Conservation (phyloP, 2,888 invertebrate genomes). For the Epirrita christyi region DNA sequence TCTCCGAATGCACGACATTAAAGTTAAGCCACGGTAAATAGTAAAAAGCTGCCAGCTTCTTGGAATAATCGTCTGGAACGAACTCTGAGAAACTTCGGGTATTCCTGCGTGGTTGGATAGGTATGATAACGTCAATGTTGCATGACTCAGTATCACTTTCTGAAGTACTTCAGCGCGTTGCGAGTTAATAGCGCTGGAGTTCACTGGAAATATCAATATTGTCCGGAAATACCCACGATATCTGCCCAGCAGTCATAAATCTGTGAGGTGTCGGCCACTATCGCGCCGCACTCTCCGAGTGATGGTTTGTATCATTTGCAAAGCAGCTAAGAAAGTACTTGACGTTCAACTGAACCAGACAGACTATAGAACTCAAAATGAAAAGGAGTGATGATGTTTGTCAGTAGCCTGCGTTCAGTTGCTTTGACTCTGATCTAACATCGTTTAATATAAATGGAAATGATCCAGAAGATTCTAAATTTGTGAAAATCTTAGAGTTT, state of each 20-base stretch:
- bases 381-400: neutral
- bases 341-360: slow-evolving; percentile 23
- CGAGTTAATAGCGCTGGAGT: slow-evolving; percentile 71
- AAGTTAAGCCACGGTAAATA: slow-evolving; percentile 48
- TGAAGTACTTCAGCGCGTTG: slow-evolving; percentile 72
- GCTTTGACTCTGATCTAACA: neutral
- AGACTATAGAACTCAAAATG: slow-evolving; percentile 15
- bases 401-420: neutral
- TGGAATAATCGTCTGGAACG: slow-evolving; percentile 26
- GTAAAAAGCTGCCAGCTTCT: slow-evolving; percentile 43
- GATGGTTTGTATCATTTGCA: slow-evolving; percentile 82
- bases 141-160: slow-evolving; percentile 63
- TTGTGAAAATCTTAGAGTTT: neutral
- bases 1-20: slow-evolving; percentile 45
- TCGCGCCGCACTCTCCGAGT: slow-evolving; percentile 74
- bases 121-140: slow-evolving; percentile 36
- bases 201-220: slow-evolving; percentile 75
- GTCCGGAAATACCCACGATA: slow-evolving; percentile 74
- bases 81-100: slow-evolving; percentile 23
- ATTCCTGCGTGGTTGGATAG: slow-evolving; percentile 23
- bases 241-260: slow-evolving; percentile 71
- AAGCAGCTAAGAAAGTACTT: slow-evolving; percentile 78
- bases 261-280: slow-evolving; percentile 78
- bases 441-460: neutral
- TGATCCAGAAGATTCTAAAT: neutral